phyloP scores from a whole-genome alignment of 1,140 invertebrate genomes.

The Heliconius eleuchia region DNA sequence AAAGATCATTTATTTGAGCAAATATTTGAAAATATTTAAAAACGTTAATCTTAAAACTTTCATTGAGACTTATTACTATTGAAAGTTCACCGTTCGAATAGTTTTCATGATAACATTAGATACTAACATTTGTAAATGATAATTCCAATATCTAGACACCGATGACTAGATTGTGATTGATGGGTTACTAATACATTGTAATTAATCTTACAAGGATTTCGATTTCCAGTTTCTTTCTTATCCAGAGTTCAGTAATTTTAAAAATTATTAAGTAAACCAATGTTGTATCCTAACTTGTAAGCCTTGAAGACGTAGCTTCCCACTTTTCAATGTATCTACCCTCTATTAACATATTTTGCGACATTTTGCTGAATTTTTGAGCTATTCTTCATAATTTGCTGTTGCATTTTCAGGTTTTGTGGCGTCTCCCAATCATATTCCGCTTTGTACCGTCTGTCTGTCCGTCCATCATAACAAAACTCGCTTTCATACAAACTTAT shows the following conservation, averaged over 20 bases:
- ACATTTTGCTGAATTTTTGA: conserved; percentile 7
- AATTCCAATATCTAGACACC: conserved; percentile 7
- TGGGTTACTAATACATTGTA: conserved; percentile 33
- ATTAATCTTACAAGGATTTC: conserved; percentile 33
- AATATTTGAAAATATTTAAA: background rate
- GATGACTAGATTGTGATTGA: conserved; percentile 36
- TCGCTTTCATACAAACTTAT: conserved; percentile 28
- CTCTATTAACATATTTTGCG: conserved; percentile 11
- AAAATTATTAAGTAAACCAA: conserved; percentile 22
- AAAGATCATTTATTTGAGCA: background rate
- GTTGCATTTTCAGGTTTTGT: conserved; percentile 29
- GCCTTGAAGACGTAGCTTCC: conserved; percentile 15
- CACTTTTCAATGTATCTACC: conserved; percentile 21
- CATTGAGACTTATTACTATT: background rate
- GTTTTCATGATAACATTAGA: background rate
- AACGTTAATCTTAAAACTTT: background rate
- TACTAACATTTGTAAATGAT: background rate
- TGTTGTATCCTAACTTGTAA: conserved; percentile 25
- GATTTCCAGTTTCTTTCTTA: conserved; percentile 36
- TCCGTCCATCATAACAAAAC: conserved; percentile 42
- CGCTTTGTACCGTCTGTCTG: conserved; percentile 45
- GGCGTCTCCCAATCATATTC: conserved; percentile 36
- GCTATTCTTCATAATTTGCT: conserved; percentile 15
- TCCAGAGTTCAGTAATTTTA: conserved; percentile 26
- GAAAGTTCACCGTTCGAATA: background rate